A percentile compares a stretch with the other conserved stretches of the same genome.
Evolutionary conservation across 2,888 invertebrate genomes (phyloP).

Genomic region (Macaria liturata): DNA sequence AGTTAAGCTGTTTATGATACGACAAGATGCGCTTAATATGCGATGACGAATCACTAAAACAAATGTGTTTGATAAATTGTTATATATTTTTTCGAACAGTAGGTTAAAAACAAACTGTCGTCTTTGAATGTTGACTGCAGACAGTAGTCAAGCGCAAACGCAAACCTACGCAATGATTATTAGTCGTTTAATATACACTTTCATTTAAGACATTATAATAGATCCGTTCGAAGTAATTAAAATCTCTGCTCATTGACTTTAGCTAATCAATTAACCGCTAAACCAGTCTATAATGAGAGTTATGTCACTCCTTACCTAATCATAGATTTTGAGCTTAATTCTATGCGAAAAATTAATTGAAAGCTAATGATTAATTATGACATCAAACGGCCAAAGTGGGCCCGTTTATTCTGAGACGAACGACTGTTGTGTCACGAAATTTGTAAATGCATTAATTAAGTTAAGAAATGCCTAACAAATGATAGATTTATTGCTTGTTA

Average conservation of each 20-base stretch:
- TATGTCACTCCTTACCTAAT: constrained; percentile 36
- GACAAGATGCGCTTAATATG: no score
- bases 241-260: constrained; percentile 14
- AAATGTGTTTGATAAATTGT: no score
- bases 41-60: no score
- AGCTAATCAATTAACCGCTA: constrained; percentile 18
- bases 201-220: no score
- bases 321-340: constrained; percentile 27
- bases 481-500: constrained; percentile 2
- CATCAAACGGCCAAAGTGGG: constrained; percentile 27
- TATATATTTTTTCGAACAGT: no score
- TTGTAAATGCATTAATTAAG: constrained; percentile 9
- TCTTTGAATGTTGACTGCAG: no score
- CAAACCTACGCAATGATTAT: no score
- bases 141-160: no score
- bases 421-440: constrained; percentile 17
- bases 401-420: constrained; percentile 18
- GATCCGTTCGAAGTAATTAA: constrained; percentile 15
- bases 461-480: constrained; percentile 6
- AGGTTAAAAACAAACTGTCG: no score
- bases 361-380: constrained; percentile 34
- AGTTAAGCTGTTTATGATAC: no score
- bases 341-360: constrained; percentile 32
- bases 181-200: no score
- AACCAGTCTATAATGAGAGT: constrained; percentile 17